phyloP scores from a whole-genome alignment of 2,888 invertebrate genomes.

The Ormyrus labotus region DNA sequence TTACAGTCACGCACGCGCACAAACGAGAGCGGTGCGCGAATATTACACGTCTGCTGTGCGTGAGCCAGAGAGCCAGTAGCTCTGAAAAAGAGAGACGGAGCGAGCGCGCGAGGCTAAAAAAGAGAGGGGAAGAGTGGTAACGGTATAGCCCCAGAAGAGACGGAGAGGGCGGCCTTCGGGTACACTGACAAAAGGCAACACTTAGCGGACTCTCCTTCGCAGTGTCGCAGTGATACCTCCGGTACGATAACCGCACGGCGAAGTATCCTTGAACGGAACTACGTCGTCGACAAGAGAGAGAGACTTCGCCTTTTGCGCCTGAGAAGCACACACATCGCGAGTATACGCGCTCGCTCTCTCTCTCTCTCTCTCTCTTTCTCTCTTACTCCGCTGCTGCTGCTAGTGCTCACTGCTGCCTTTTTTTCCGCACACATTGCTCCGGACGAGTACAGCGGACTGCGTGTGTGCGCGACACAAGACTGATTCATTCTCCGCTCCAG shows the following conservation, averaged over 20 bases:
- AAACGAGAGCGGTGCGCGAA: too few relatives aligned
- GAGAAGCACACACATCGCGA: neutral
- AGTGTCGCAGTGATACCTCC: too few relatives aligned
- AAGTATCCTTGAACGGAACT: neutral
- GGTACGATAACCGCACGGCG: too few relatives aligned
- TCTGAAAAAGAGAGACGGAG: constrained; percentile 19
- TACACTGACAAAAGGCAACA: constrained; percentile 64
- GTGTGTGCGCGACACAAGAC: constrained; percentile 12
- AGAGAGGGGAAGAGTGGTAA: constrained; percentile 60
- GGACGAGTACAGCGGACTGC: neutral
- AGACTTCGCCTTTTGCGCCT: neutral
- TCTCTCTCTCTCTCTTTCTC: neutral
- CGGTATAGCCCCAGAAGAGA: constrained; percentile 65
- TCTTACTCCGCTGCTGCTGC: neutral
- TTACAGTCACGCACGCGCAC: neutral
- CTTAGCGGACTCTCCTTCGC: constrained; percentile 4
- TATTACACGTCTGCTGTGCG: constrained; percentile 7
- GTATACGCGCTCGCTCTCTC: neutral
- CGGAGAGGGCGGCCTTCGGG: constrained; percentile 67
- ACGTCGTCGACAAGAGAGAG: constrained; percentile 2
- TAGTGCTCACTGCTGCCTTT: too few relatives aligned
- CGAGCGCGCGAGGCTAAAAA: constrained; percentile 47
- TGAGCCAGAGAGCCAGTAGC: neutral
- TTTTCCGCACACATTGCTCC: too few relatives aligned
- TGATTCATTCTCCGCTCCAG: constrained; percentile 29